A percentile compares a stretch with the other conserved stretches of the same genome.
Conservation (phyloP, 2,797 vertebrate genomes). For the Threskiornis aethiopicus region DNA sequence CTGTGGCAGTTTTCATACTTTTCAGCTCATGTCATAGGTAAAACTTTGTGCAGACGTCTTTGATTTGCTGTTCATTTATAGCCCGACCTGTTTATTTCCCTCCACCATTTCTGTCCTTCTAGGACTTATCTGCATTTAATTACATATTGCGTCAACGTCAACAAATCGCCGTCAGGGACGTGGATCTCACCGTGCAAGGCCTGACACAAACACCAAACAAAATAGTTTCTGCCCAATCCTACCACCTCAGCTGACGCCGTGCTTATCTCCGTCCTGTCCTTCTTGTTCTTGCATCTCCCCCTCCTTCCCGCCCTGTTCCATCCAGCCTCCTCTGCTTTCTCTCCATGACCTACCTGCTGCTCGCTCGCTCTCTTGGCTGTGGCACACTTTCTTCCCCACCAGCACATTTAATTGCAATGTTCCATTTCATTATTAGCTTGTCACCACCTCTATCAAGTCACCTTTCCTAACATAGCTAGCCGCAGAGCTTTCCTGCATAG, state of each 20-base stretch:
- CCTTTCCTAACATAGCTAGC: background rate
- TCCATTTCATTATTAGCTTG: slow-evolving; percentile 42
- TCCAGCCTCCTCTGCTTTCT: background rate
- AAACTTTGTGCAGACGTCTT: background rate
- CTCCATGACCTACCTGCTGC: background rate
- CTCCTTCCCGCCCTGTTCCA: background rate
- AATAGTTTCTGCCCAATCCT: background rate
- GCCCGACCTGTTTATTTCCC: background rate
- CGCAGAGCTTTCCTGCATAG: background rate
- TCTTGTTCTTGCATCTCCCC: slow-evolving; percentile 9
- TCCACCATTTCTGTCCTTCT: background rate
- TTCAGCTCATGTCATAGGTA: background rate
- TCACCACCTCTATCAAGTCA: slow-evolving; percentile 17
- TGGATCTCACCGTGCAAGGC: background rate
- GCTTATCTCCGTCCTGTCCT: slow-evolving; percentile 6
- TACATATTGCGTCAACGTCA: background rate
- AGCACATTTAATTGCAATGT: slow-evolving; percentile 31
- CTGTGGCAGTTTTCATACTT: background rate
- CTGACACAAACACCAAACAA: background rate
- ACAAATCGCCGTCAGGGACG: background rate
- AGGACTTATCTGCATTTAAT: slow-evolving; percentile 41
- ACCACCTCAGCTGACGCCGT: background rate
- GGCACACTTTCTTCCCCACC: slow-evolving; percentile 12
- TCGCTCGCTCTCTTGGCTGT: background rate
- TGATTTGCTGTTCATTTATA: background rate